These are phyloP conservation scores for Pterostichus niger DNA, from an alignment of 2,888 invertebrate genomes.

Conservation along the genomic window DNA sequence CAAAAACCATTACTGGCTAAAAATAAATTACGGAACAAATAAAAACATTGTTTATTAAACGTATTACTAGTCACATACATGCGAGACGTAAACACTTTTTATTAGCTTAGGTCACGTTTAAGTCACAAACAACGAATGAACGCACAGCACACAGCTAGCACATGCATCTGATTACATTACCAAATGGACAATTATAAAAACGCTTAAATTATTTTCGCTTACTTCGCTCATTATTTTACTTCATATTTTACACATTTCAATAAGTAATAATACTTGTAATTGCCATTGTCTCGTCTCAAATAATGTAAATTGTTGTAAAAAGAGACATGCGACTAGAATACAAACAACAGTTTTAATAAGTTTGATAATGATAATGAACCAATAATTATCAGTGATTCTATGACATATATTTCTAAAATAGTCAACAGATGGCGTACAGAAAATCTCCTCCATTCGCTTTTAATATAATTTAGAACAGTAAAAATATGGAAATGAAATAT, in stretches of 20 bases:
- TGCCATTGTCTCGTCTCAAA: too few species aligned
- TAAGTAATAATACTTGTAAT: neutral
- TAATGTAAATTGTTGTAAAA: too few species aligned
- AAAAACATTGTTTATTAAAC: constrained; percentile 58
- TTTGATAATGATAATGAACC: too few species aligned
- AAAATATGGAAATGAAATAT: too few species aligned
- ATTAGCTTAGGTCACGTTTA: constrained; percentile 63
- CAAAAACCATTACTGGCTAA: constrained; percentile 49
- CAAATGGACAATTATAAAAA: constrained; percentile 19
- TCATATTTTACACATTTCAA: neutral
- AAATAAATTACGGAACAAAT: constrained; percentile 59
- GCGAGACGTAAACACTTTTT: constrained; percentile 60
- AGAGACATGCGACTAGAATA: too few species aligned
- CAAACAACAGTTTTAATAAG: too few species aligned
- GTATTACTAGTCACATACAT: constrained; percentile 57
- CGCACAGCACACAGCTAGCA: neutral
- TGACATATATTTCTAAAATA: too few species aligned
- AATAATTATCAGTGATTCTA: too few species aligned
- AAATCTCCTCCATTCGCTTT: too few species aligned
- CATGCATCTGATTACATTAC: constrained; percentile 12
- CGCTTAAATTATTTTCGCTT: neutral
- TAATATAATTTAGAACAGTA: too few species aligned
- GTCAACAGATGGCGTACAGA: too few species aligned
- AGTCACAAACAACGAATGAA: constrained; percentile 40
- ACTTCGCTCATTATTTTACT: neutral